Conservation (phyloP, 2,888 invertebrate species). For the Lithophane semibrunnea region DNA sequence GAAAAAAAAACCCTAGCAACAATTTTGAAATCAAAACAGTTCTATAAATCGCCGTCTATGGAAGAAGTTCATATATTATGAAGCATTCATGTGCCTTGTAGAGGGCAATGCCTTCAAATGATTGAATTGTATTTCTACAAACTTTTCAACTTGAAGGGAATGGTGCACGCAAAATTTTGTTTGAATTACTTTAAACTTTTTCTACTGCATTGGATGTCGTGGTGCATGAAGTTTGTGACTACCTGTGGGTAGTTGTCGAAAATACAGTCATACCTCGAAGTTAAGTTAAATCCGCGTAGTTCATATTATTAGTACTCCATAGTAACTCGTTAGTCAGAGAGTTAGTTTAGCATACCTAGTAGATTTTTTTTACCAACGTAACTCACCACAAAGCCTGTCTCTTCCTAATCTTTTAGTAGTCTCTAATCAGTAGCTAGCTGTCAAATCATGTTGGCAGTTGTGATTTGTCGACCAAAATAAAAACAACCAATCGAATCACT, state of each 20-base stretch:
- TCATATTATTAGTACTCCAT: slow-evolving; percentile 2
- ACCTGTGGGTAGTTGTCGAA: slow-evolving; percentile 32
- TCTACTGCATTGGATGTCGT: slow-evolving; percentile 43
- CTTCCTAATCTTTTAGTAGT: background rate
- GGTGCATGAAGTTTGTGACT: slow-evolving; percentile 44
- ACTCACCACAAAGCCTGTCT: background rate
- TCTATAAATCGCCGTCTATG: background rate
- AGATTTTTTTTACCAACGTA: background rate
- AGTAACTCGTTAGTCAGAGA: background rate
- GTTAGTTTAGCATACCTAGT: background rate
- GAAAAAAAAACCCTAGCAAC: background rate
- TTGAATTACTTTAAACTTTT: slow-evolving; percentile 27
- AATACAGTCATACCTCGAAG: slow-evolving; percentile 53
- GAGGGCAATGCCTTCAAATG: slow-evolving; percentile 56
- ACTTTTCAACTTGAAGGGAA: slow-evolving; percentile 37
- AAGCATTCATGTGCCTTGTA: slow-evolving; percentile 45
- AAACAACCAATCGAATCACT: background rate
- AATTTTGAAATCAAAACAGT: slow-evolving; percentile 12
- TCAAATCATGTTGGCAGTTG: background rate
- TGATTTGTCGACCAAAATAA: slow-evolving; percentile 5
- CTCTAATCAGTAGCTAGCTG: background rate
- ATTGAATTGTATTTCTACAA: slow-evolving; percentile 58
- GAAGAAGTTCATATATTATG: slow-evolving; percentile 57
- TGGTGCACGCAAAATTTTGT: slow-evolving; percentile 48
- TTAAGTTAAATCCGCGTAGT: slow-evolving; percentile 7